Evolutionary conservation across 2,113 vertebrate genomes (phyloP).

Genomic region (Melanerpes formicivorus): DNA sequence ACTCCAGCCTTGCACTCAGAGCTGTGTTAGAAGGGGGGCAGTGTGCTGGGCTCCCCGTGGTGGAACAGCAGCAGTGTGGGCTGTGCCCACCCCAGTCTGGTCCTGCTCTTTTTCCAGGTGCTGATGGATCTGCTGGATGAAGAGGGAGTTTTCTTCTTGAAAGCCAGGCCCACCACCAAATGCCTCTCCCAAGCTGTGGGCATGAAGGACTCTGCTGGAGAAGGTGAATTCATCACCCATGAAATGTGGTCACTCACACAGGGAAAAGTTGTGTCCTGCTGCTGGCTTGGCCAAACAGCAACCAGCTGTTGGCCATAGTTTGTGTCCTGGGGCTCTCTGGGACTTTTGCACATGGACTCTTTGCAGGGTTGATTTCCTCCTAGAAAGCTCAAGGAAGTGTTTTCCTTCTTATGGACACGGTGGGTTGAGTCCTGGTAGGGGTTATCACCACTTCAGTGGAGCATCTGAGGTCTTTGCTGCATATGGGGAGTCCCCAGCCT

Average conservation of each 20-base stretch:
- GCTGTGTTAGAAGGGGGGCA: not conserved
- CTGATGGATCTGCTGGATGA: slow-evolving; percentile 81
- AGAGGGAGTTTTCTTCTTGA: slow-evolving; percentile 78
- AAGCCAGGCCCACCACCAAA: not conserved
- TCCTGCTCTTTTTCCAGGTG: slow-evolving; percentile 69
- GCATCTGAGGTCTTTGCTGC: no score
- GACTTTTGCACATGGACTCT: not conserved
- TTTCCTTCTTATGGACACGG: not conserved
- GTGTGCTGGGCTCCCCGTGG: not conserved
- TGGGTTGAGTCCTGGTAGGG: not conserved
- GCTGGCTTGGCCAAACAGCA: no score
- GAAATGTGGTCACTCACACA: not conserved
- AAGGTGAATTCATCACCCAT: not conserved
- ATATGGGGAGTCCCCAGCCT: no score
- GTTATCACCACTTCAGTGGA: no score
- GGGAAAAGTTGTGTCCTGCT: not conserved
- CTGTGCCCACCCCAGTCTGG: not conserved
- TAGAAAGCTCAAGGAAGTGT: not conserved
- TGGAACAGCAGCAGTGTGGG: not conserved
- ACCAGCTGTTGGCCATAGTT: not conserved
- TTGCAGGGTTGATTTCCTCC: not conserved
- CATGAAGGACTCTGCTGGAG: not conserved
- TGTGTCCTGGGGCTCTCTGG: not conserved
- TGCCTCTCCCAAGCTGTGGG: slow-evolving; percentile 34
- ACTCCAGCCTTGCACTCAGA: not conserved